Conservation (phyloP, 2,113 vertebrate species). For the Tiliqua scincoides region DNA sequence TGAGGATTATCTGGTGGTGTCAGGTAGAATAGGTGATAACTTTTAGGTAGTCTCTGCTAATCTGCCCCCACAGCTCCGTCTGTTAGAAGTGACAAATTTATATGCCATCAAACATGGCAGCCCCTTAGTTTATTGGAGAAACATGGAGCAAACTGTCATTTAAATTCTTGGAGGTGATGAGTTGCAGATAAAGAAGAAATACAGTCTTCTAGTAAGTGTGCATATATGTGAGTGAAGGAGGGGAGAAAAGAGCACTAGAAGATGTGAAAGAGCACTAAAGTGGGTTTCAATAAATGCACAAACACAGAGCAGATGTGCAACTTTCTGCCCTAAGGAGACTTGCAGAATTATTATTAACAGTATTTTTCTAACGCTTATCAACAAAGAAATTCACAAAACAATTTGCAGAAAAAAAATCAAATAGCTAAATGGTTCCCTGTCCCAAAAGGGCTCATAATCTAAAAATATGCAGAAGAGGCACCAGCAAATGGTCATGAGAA, state of each 20-base stretch:
- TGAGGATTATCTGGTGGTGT: constrained; percentile 64
- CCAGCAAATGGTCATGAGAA: too few species aligned
- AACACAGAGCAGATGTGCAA: background rate
- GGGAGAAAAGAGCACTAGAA: too few species aligned
- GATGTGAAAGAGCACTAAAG: constrained; percentile 35
- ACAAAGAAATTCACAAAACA: too few species aligned
- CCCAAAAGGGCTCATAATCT: too few species aligned
- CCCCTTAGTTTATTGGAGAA: constrained; percentile 66
- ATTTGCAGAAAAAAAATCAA: too few species aligned
- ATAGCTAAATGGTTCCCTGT: too few species aligned
- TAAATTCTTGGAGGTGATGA: constrained; percentile 60
- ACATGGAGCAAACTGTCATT: constrained; percentile 60
- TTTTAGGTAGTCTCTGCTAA: constrained; percentile 68
- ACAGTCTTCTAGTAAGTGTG: constrained; percentile 27
- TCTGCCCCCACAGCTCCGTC: constrained; percentile 65
- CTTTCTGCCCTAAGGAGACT: background rate
- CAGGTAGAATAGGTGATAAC: constrained; percentile 65
- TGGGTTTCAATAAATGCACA: constrained; percentile 21
- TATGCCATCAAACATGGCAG: constrained; percentile 66
- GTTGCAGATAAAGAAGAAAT: constrained; percentile 64
- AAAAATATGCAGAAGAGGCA: too few species aligned
- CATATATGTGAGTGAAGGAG: constrained; percentile 2
- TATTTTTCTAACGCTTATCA: too few species aligned
- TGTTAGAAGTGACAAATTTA: constrained; percentile 72
- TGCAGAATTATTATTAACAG: too few species aligned